Evolutionary conservation across 2,797 vertebrate genomes (phyloP).

Genomic region (Pogonophryne albipinna): DNA sequence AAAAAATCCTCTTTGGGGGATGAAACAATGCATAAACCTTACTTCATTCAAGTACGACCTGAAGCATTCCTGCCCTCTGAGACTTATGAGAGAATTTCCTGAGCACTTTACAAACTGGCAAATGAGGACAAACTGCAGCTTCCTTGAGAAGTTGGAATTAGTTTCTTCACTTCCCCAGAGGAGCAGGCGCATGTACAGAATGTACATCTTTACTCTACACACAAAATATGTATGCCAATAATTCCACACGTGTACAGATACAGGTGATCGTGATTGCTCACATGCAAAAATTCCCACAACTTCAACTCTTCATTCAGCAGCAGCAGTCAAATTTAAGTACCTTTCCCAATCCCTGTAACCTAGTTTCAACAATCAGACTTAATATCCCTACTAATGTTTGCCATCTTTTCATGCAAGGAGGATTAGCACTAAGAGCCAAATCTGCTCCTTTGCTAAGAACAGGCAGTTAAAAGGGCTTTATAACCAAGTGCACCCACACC

Average conservation of each 20-base stretch:
- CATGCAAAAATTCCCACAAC: conserved; percentile 5
- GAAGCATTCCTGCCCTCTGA: not conserved
- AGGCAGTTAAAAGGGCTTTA: conserved; percentile 77
- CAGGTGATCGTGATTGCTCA: not conserved
- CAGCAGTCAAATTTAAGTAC: conserved; percentile 61
- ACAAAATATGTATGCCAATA: conserved; percentile 14
- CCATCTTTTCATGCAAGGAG: conserved; percentile 73
- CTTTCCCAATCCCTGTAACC: conserved; percentile 72
- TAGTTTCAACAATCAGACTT: conserved; percentile 75
- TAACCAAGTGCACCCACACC: conserved; percentile 71
- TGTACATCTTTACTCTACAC: conserved; percentile 17
- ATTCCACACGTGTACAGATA: not conserved
- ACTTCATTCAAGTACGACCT: not conserved
- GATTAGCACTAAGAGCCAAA: conserved; percentile 78
- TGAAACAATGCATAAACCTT: not conserved
- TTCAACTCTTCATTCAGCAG: conserved; percentile 53
- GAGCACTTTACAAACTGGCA: not conserved
- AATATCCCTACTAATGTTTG: conserved; percentile 76
- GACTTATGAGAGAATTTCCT: not conserved
- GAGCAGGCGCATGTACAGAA: not conserved
- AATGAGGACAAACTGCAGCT: conserved; percentile 8
- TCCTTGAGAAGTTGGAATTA: not conserved
- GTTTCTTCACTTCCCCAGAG: conserved; percentile 10
- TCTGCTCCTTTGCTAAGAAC: conserved; percentile 76
- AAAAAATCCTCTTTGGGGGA: not conserved